Evolutionary conservation across 64 coral and sea anemone genomes (phyloP).

Genomic region (Actinia equina): DNA sequence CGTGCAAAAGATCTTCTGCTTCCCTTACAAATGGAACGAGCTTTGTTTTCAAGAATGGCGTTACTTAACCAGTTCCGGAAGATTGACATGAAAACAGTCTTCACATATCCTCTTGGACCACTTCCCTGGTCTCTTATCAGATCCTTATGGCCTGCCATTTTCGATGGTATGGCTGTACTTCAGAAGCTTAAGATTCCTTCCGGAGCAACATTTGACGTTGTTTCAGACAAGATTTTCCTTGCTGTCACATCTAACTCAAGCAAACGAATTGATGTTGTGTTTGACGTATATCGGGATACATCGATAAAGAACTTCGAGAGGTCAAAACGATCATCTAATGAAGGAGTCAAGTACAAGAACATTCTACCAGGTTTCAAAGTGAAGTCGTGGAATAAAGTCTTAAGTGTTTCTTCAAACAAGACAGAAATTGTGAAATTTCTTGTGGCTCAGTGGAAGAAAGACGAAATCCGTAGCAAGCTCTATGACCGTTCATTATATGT

Average conservation of each 20-base stretch:
- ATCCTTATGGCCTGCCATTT: constrained; percentile 49
- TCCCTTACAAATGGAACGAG: constrained; percentile 32
- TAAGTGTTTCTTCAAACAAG: constrained; percentile 46
- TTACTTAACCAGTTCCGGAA: constrained; percentile 31
- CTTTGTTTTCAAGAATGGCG: constrained; percentile 22
- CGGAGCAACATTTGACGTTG: too few relatives aligned
- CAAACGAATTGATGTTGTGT: too few relatives aligned
- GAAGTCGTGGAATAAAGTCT: constrained; percentile 54
- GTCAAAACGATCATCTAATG: constrained; percentile 31
- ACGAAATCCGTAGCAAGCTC: constrained; percentile 54
- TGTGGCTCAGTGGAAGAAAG: constrained; percentile 52
- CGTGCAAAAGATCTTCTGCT: constrained; percentile 40
- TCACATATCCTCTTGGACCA: constrained; percentile 55
- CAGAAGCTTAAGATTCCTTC: constrained; percentile 48
- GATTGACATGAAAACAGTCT: constrained; percentile 43
- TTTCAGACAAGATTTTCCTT: too few relatives aligned
- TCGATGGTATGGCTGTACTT: constrained; percentile 50
- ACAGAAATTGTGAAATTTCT: constrained; percentile 53
- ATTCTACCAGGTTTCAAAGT: constrained; percentile 43
- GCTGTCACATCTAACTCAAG: too few relatives aligned
- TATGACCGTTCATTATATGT: constrained; percentile 34
- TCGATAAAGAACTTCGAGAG: not conserved
- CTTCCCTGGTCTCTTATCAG: constrained; percentile 48
- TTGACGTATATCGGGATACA: too few relatives aligned
- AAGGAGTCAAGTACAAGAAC: constrained; percentile 52